These are phyloP conservation scores for Cyanocitta stelleri DNA, from an alignment of 2,113 vertebrate species.

Conservation along the genomic window DNA sequence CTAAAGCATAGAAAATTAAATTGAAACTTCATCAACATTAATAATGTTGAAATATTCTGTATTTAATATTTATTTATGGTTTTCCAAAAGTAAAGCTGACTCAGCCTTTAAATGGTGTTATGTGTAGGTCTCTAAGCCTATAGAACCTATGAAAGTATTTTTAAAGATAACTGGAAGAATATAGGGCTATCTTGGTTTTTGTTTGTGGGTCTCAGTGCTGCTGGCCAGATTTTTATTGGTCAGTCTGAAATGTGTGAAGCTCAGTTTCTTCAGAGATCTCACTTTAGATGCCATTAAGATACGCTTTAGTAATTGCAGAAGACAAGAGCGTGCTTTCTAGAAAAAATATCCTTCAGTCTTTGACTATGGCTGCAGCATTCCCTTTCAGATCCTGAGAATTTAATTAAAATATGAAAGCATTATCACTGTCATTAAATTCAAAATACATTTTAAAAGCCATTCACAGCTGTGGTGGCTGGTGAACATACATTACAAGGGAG, in stretches of 20 bases:
- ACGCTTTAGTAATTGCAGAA: conserved; percentile 40
- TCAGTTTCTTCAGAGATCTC: conserved; percentile 67
- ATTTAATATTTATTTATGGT: not conserved
- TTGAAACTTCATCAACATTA: not conserved
- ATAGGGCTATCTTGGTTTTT: not conserved
- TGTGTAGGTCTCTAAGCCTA: not conserved
- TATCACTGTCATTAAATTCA: not conserved
- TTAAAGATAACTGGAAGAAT: not conserved
- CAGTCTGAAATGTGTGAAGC: conserved; percentile 59
- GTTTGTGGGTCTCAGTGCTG: conserved; percentile 13
- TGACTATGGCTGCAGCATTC: not conserved
- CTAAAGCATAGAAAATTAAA: not conserved
- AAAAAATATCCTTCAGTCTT: not conserved
- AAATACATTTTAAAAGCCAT: not conserved
- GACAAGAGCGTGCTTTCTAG: not conserved
- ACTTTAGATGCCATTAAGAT: conserved; percentile 42
- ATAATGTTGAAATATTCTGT: not conserved
- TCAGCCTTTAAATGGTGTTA: not conserved
- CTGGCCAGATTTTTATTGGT: conserved; percentile 60
- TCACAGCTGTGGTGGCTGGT: not conserved
- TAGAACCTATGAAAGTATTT: not conserved
- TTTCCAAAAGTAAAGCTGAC: not conserved
- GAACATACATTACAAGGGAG: too few species aligned
- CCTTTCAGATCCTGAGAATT: not conserved
- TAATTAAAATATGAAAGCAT: not conserved